Percentiles rank a stretch among this genome's conserved stretches.
phyloP scores from a whole-genome alignment of 2,797 vertebrate genomes.

The Crypturellus tataupa region DNA sequence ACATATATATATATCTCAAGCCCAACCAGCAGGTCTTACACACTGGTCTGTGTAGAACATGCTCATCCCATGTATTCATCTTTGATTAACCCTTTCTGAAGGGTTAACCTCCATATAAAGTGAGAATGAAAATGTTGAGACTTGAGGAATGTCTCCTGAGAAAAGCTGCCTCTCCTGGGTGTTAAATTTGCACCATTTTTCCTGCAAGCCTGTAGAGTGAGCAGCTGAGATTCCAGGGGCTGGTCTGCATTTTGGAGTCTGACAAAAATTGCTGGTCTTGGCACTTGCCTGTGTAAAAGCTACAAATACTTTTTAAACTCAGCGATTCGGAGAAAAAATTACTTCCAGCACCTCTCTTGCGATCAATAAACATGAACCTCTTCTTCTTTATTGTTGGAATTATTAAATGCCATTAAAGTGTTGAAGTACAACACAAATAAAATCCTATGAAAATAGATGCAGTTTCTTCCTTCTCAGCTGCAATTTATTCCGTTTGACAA shows the following conservation, averaged over 20 bases:
- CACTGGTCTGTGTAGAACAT: neutral
- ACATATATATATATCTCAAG: neutral
- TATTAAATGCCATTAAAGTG: constrained; percentile 30
- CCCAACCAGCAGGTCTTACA: neutral
- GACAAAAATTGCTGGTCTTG: neutral
- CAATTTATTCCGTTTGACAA: constrained; percentile 31
- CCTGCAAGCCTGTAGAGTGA: neutral
- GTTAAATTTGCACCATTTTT: constrained; percentile 25
- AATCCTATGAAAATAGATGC: constrained; percentile 4
- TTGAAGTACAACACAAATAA: constrained; percentile 22
- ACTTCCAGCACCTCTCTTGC: neutral
- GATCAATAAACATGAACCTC: constrained; percentile 57
- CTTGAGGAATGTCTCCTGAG: neutral
- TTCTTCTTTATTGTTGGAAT: constrained; percentile 43
- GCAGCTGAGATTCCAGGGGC: neutral
- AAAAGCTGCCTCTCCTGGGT: neutral
- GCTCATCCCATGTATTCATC: neutral
- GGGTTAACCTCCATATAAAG: neutral
- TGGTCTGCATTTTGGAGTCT: constrained; percentile 8
- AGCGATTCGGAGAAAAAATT: neutral
- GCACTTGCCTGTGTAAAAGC: constrained; percentile 19
- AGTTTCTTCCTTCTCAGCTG: constrained; percentile 22
- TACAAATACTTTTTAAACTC: constrained; percentile 32
- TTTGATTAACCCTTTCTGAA: constrained; percentile 39
- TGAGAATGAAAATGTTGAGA: constrained; percentile 20